Evolutionary conservation across 2,113 vertebrate genomes (phyloP).

Genomic region (Psettodes erumei): DNA sequence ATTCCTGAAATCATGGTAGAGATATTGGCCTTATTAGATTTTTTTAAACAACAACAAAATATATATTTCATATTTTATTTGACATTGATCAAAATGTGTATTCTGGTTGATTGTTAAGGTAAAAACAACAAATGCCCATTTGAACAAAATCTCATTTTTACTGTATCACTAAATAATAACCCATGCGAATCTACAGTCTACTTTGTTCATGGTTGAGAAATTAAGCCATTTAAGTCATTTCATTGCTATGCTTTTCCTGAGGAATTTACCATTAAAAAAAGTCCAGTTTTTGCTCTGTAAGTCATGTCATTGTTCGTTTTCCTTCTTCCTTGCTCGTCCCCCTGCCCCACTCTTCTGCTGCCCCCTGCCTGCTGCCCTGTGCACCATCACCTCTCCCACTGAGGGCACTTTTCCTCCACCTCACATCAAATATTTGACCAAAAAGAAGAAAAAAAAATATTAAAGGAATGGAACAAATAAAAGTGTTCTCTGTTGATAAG

Average conservation of each 20-base stretch:
- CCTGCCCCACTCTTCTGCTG: conserved; percentile 35
- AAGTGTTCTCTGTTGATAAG: conserved; percentile 66
- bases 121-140: neutral
- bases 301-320: conserved; percentile 21
- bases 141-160: neutral
- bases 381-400: conserved; percentile 42
- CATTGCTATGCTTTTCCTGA: neutral
- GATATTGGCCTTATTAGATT: conserved; percentile 3
- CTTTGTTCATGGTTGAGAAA: neutral
- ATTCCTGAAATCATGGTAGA: conserved; percentile 10
- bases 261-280: neutral
- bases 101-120: neutral
- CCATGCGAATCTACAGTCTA: neutral
- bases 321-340: conserved; percentile 1
- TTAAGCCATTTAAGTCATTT: neutral
- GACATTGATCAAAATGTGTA: neutral
- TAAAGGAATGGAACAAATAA: conserved; percentile 66
- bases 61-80: neutral
- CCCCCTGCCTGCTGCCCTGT: conserved; percentile 72
- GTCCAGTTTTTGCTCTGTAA: conserved; percentile 22
- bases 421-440: conserved; percentile 54
- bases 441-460: conserved; percentile 22
- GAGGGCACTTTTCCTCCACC: conserved; percentile 54
- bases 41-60: neutral
- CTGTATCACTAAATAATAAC: neutral